phyloP scores from a whole-genome alignment of 2,797 vertebrate species.

The Mergus octosetaceus region DNA sequence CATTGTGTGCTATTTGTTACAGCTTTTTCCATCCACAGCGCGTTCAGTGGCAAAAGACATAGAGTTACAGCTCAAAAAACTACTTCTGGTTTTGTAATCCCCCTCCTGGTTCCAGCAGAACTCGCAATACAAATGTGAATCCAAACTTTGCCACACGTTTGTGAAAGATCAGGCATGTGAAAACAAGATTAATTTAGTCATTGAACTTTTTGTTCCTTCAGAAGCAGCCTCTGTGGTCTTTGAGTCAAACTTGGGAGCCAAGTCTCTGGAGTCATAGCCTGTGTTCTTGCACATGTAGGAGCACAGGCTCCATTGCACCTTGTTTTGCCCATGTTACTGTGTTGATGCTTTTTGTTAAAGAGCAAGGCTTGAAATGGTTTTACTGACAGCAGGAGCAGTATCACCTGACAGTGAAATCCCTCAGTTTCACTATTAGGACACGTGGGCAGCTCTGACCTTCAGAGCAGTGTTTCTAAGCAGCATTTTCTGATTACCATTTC shows the following conservation, averaged over 20 bases:
- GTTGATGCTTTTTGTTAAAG: background rate
- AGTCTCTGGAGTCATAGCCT: background rate
- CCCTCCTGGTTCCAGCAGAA: background rate
- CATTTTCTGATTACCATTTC: background rate
- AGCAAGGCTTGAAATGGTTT: background rate
- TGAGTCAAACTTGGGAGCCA: background rate
- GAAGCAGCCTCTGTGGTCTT: background rate
- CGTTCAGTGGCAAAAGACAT: background rate
- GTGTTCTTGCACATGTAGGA: background rate
- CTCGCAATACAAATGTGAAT: background rate
- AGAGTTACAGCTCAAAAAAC: background rate
- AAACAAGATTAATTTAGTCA: background rate
- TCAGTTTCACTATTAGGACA: background rate
- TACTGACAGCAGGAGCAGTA: background rate
- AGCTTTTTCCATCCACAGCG: constrained; percentile 10
- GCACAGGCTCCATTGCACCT: background rate
- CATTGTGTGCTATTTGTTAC: constrained; percentile 4
- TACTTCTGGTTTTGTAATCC: constrained; percentile 20
- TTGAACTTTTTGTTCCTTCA: background rate
- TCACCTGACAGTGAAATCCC: background rate
- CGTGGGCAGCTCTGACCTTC: background rate
- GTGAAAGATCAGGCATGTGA: background rate
- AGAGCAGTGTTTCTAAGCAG: background rate
- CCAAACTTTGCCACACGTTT: background rate
- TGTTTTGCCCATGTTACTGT: background rate